Evolutionary conservation across 2,113 vertebrate genomes (phyloP), one percentile per base, ranked within the genome.

Genomic region (Zapornia atra): DNA sequence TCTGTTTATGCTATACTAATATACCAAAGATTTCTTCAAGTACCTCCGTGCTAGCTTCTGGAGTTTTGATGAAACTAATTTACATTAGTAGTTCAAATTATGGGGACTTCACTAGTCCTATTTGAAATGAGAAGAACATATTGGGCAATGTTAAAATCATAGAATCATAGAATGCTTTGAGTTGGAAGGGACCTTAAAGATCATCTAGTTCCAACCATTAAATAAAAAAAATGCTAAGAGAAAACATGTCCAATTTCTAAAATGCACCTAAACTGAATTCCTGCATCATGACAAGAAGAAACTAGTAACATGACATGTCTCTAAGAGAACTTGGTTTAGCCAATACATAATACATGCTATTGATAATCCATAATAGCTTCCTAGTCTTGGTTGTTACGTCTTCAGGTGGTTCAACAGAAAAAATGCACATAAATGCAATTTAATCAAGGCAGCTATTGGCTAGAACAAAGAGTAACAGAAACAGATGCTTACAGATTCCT

Each of bases 341-440:
- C 63, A 93, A 51, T 64, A 68, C 46, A 11, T 59, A 82, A 89
- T 34, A 56, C n/a, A 3, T 29, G 19, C 33, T 69, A 50, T 56
- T 82, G 44, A 22, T 1, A 48, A 13, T 48, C 48, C 60, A 56
- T 53, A 94, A 88, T 33, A 48, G 60, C 50, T 88, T 86, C 50
- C 71, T 66, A 59, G 40, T 4, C 60, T 64, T 42, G 42, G 60
- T 66, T 78, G 60, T 78, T 81, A 70, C 11, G 56, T 68, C 76
- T 91, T 83, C 51, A 84, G 65, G 68, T 53, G 64, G 48, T 44
- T 50, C 53, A 77, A 57, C 53, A 84, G 44, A 60, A 92, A 86
- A 96, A 95, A 86, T 51, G 51, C 56, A 87, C 48, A 75, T 79
- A 96, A 92, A 89, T 46, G 66, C 34, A 29, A 72, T 87, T 95